phyloP scores from a whole-genome alignment of 2,888 invertebrate species.

The Nasonia oneida region DNA sequence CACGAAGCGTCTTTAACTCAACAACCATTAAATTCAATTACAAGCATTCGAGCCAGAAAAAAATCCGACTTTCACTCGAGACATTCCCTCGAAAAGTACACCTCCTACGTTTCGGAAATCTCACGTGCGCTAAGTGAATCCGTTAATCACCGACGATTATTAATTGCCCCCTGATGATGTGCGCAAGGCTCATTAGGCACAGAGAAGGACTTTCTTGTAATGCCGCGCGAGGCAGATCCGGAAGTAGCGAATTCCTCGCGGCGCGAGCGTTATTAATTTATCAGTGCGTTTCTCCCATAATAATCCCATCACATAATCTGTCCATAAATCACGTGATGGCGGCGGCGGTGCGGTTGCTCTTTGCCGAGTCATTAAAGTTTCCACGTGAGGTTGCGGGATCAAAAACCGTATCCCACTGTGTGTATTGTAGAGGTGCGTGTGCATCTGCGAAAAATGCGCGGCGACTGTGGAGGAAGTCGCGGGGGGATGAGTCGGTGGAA shows the following conservation, averaged over 20 bases:
- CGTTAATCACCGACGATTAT: conserved; percentile 40
- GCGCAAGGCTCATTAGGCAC: conserved; percentile 17
- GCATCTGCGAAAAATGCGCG: not conserved
- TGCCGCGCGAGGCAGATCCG: conserved; percentile 33
- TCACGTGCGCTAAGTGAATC: not conserved
- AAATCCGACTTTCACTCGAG: conserved; percentile 12
- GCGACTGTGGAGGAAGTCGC: not conserved
- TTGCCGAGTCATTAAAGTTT: conserved; percentile 70
- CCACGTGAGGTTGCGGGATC: not conserved
- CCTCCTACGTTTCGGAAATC: not conserved
- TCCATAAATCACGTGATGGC: conserved; percentile 71
- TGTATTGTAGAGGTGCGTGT: not conserved
- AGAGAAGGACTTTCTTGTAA: not conserved
- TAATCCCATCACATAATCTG: conserved; percentile 75
- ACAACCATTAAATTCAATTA: not conserved
- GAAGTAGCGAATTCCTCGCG: conserved; percentile 34
- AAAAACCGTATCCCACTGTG: not conserved
- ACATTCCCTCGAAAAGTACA: not conserved
- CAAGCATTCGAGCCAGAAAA: not conserved
- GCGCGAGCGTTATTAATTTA: conserved; percentile 71
- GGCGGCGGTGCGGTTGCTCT: conserved; percentile 61
- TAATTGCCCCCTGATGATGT: conserved; percentile 7
- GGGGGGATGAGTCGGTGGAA: not conserved
- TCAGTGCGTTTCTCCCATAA: conserved; percentile 72
- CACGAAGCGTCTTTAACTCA: not conserved